These are phyloP conservation scores for Sarcophaga peregrina DNA, from an alignment of 1,140 invertebrate genomes.

Conservation along the genomic window DNA sequence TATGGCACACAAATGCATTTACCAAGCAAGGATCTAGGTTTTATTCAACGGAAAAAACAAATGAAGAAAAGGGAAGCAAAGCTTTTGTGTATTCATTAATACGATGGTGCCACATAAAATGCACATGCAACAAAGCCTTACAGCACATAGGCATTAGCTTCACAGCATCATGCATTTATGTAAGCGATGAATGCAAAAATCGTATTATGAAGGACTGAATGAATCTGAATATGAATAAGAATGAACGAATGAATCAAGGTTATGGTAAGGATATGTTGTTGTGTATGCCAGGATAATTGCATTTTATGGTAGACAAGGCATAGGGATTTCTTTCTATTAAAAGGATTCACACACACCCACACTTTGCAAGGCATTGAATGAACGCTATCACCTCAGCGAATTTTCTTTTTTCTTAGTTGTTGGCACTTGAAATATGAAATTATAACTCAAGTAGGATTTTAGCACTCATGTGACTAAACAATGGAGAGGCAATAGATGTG, in stretches of 20 bases:
- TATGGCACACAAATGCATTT: too few relatives aligned
- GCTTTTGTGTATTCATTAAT: neutral
- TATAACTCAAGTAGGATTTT: neutral
- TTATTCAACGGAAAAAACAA: too few relatives aligned
- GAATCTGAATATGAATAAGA: neutral
- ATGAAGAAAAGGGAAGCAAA: neutral
- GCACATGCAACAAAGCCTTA: neutral
- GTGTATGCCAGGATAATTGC: neutral
- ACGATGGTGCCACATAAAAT: neutral
- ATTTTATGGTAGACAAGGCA: neutral
- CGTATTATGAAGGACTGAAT: neutral
- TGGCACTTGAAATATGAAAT: neutral
- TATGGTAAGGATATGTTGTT: neutral
- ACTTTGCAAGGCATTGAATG: neutral
- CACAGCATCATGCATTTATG: too few relatives aligned
- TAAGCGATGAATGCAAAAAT: neutral
- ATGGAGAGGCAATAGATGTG: neutral
- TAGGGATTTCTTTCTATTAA: neutral
- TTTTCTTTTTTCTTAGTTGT: constrained; percentile 8
- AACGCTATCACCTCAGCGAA: neutral
- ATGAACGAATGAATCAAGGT: neutral
- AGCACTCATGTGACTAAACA: neutral
- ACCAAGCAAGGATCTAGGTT: too few relatives aligned
- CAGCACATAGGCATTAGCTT: neutral
- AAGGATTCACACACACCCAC: neutral